Evolutionary conservation across 1,140 invertebrate species (phyloP).

Genomic region (Neodiprion fabricii): DNA sequence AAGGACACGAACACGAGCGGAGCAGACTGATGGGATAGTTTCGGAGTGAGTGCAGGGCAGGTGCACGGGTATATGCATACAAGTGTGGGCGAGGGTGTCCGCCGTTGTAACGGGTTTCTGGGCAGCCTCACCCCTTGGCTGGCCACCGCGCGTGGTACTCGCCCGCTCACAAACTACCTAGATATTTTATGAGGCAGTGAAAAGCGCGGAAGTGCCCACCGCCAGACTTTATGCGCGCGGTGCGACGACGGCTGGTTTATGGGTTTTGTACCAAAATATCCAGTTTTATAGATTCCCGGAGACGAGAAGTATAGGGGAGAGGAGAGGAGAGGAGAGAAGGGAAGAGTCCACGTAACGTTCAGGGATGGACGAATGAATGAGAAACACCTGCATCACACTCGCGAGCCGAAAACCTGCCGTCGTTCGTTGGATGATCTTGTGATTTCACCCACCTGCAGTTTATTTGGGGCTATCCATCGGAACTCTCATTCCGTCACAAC

Average conservation of each 20-base stretch:
- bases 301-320: not conserved
- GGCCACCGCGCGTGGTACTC: not conserved
- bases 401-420: too few species aligned
- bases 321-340: not conserved
- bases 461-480: too few species aligned
- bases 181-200: constrained; percentile 7
- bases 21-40: not conserved
- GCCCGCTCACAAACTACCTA: not conserved
- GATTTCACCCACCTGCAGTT: too few species aligned
- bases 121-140: not conserved
- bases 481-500: too few species aligned
- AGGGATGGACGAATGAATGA: too few species aligned
- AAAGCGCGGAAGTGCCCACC: not conserved
- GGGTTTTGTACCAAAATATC: constrained; percentile 3
- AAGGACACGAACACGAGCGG: not conserved
- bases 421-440: too few species aligned
- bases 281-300: not conserved
- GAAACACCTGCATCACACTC: too few species aligned
- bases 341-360: too few species aligned
- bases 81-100: not conserved
- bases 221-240: not conserved
- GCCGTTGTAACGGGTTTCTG: not conserved
- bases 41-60: not conserved
- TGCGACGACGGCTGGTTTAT: constrained; percentile 3
- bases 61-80: not conserved